Evolutionary conservation across 2,113 vertebrate species (phyloP), one percentile per base, ranked within the genome.

Genomic region (Xyliphius kryptos): DNA sequence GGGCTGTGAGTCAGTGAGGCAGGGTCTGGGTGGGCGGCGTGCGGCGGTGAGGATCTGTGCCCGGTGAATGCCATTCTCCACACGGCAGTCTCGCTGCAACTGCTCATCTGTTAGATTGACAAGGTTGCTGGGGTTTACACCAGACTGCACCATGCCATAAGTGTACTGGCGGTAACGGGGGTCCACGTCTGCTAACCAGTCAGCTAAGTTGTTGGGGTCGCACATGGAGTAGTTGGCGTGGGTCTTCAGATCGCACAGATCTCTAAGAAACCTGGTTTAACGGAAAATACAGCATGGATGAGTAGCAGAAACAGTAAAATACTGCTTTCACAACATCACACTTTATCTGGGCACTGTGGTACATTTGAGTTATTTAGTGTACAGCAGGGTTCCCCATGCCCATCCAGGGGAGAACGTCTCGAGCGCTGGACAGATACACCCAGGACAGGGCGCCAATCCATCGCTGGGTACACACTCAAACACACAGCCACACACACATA

Each of bases 91-190:
- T 0, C 83, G 79, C 73, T 89, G 81, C 19, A 99, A 90, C 84
- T 97, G 95, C 79, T 90, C 86, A 72, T 99, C 95, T 0, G 92
- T 97, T 70, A 99, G 84, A 0, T 81, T 77, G 69, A 88, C n/a
- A n/a, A 97, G 60, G 66, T 80, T 84, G 51, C 83, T 86, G 57
- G 88, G 91, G 76, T 94, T 89, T 58, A 97, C 89, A 61, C 95
- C 91, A 0, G 91, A 91, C 21, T 89, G 91, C 48, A 94, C 89
- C 77, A 99, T 79, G 69, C 90, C 87, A 0, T 97, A 98, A 0
- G 95, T 98, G 83, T 99, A 99, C 80, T 97, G 95, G 5, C 95
- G 91, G 56, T 96, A 97, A 40, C 78, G 87, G 36, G 92, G 92
- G 75, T 97, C 94, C 43, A 96, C 80, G 50, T 85, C 61, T 0